These are phyloP conservation scores for Lithosia quadra DNA, from an alignment of 2,888 invertebrate genomes.

Conservation along the genomic window DNA sequence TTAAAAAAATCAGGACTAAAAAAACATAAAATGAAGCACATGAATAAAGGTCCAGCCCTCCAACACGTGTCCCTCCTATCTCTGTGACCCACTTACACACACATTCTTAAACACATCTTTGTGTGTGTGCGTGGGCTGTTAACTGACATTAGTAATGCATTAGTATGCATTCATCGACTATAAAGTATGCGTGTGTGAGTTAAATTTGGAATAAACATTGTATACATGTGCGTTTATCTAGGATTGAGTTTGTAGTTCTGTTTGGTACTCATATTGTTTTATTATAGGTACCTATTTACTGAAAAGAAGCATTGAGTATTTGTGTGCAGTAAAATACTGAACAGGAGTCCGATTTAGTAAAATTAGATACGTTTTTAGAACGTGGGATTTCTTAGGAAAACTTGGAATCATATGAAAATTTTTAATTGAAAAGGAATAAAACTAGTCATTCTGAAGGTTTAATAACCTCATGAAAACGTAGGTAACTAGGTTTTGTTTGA, in stretches of 20 bases:
- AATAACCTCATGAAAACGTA: no score
- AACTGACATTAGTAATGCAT: slow-evolving; percentile 57
- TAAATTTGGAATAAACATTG: slow-evolving; percentile 67
- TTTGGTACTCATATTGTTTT: slow-evolving; percentile 28
- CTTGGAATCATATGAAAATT: no score
- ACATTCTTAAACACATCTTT: slow-evolving; percentile 50
- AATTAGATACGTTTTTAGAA: no score
- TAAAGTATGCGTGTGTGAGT: slow-evolving; percentile 53
- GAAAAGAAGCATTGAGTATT: background rate
- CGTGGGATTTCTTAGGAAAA: no score
- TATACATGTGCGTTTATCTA: slow-evolving; percentile 64
- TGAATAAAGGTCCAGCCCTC: slow-evolving; percentile 78
- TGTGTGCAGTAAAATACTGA: background rate
- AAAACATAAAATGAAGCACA: slow-evolving; percentile 47
- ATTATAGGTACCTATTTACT: background rate
- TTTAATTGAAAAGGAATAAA: no score
- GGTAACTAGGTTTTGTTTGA: no score
- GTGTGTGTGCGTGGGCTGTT: slow-evolving; percentile 55
- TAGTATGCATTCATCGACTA: slow-evolving; percentile 59
- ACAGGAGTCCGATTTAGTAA: no score
- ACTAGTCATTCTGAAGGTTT: no score
- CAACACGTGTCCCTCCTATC: slow-evolving; percentile 85
- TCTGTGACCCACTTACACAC: slow-evolving; percentile 84
- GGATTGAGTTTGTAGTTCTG: slow-evolving; percentile 50
- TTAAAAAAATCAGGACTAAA: background rate